Conservation (phyloP, 2,888 invertebrate species). For the Temnothorax rugatulus region DNA sequence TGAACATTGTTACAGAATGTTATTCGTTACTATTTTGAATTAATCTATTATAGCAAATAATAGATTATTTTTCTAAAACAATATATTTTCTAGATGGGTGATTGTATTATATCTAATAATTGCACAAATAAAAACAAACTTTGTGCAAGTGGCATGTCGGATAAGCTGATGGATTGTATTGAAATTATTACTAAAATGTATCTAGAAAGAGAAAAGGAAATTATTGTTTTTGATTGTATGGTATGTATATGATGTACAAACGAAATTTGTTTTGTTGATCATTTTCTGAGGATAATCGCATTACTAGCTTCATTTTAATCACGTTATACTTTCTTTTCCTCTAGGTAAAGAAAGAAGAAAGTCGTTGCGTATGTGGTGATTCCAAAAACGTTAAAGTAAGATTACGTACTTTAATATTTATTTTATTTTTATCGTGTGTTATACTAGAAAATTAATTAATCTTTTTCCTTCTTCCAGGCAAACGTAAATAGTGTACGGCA, state of each 20-base stretch:
- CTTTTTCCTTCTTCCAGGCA: conserved; percentile 44
- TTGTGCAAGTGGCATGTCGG: conserved; percentile 44
- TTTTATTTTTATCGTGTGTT: conserved; percentile 29
- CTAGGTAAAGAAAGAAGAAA: conserved; percentile 40
- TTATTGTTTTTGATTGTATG: conserved; percentile 63
- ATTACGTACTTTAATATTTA: conserved; percentile 10
- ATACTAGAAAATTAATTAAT: conserved; percentile 1
- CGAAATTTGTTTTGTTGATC: not conserved
- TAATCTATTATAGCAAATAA: not conserved
- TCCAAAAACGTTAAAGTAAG: conserved; percentile 44
- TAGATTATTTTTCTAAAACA: not conserved
- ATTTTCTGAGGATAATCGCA: not conserved
- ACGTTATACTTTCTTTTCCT: not conserved
- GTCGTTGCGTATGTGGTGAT: conserved; percentile 17
- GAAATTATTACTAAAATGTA: conserved; percentile 64
- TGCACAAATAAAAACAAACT: conserved; percentile 42
- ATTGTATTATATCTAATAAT: conserved; percentile 66
- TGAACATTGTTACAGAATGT: not conserved
- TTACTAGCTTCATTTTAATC: not conserved
- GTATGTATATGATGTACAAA: conserved; percentile 58
- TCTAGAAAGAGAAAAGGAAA: conserved; percentile 67
- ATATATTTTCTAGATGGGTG: conserved; percentile 61
- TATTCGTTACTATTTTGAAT: not conserved
- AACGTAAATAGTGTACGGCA: conserved; percentile 70
- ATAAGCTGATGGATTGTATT: conserved; percentile 60